A percentile compares a stretch with the other conserved stretches of the same genome.
phyloP scores from a whole-genome alignment of 2,888 invertebrate genomes.

The Pseudanteris insignis region DNA sequence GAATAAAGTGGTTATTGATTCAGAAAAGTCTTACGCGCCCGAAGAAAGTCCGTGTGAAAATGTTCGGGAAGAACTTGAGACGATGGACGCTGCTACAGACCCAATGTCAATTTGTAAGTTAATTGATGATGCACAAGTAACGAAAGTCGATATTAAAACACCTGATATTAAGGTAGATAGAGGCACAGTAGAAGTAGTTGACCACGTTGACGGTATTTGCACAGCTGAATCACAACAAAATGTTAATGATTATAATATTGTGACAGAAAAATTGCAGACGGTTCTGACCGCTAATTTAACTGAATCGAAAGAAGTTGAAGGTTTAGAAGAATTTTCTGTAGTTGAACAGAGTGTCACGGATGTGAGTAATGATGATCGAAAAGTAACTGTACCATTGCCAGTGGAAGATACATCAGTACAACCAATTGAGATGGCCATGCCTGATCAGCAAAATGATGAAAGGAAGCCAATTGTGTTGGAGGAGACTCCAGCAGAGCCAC shows the following conservation, averaged over 20 bases:
- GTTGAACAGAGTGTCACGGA: constrained; percentile 4
- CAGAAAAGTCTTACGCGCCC: constrained; percentile 11
- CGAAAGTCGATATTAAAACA: constrained; percentile 48
- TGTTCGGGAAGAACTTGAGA: too few species aligned
- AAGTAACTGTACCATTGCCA: constrained; percentile 42
- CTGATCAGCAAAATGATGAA: constrained; percentile 53
- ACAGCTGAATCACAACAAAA: constrained; percentile 57
- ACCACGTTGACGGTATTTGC: constrained; percentile 59
- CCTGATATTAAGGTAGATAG: constrained; percentile 57
- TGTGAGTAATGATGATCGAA: neutral
- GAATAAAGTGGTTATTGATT: too few species aligned
- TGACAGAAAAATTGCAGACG: constrained; percentile 42
- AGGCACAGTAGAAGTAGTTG: constrained; percentile 64
- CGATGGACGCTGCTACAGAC: constrained; percentile 53
- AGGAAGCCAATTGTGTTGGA: constrained; percentile 53
- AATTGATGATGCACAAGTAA: constrained; percentile 54
- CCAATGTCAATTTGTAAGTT: constrained; percentile 59
- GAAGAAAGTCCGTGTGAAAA: constrained; percentile 4
- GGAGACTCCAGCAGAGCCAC: constrained; percentile 53
- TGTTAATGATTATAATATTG: constrained; percentile 41
- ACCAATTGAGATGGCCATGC: constrained; percentile 59
- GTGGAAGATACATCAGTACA: constrained; percentile 50
- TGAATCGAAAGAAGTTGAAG: constrained; percentile 2
- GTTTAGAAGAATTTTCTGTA: neutral
- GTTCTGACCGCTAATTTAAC: constrained; percentile 15